Evolutionary conservation across 2,797 vertebrate genomes (phyloP).

Genomic region (Gadopsis marmoratus): DNA sequence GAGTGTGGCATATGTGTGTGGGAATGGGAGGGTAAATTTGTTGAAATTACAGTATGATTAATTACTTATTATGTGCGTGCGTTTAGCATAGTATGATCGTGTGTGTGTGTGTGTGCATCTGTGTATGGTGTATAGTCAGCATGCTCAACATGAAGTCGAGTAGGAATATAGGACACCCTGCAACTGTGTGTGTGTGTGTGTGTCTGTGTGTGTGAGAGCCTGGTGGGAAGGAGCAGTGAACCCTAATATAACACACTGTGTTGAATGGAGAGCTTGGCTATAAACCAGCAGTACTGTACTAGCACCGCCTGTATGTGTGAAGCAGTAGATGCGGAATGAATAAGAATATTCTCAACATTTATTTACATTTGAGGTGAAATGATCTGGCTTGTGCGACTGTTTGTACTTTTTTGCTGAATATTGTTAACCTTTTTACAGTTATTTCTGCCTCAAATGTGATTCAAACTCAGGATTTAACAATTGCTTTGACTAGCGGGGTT

Average conservation of each 20-base stretch:
- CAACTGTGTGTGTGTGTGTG: constrained; percentile 32
- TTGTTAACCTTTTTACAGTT: not conserved
- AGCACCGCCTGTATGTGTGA: constrained; percentile 39
- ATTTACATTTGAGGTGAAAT: constrained; percentile 11
- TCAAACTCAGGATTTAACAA: not conserved
- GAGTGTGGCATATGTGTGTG: constrained; percentile 51
- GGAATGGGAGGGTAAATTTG: constrained; percentile 54
- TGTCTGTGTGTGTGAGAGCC: constrained; percentile 36
- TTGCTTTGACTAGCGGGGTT: not conserved
- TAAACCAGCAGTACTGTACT: constrained; percentile 41
- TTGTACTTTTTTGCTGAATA: not conserved
- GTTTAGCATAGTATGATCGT: constrained; percentile 14
- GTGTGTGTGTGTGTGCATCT: constrained; percentile 1
- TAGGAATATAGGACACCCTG: constrained; percentile 47
- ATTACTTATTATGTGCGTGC: constrained; percentile 49
- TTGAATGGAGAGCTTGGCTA: constrained; percentile 51
- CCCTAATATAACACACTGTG: constrained; percentile 39
- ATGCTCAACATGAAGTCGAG: constrained; percentile 34
- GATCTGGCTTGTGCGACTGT: not conserved
- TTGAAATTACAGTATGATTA: constrained; percentile 74
- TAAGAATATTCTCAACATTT: not conserved
- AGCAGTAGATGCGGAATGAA: constrained; percentile 5
- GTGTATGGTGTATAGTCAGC: constrained; percentile 10
- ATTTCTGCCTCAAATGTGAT: not conserved
- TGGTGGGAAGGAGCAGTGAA: constrained; percentile 62